These are phyloP conservation scores for Coptodon bakossiorum DNA, from an alignment of 2,113 vertebrate genomes.

Conservation along the genomic window DNA sequence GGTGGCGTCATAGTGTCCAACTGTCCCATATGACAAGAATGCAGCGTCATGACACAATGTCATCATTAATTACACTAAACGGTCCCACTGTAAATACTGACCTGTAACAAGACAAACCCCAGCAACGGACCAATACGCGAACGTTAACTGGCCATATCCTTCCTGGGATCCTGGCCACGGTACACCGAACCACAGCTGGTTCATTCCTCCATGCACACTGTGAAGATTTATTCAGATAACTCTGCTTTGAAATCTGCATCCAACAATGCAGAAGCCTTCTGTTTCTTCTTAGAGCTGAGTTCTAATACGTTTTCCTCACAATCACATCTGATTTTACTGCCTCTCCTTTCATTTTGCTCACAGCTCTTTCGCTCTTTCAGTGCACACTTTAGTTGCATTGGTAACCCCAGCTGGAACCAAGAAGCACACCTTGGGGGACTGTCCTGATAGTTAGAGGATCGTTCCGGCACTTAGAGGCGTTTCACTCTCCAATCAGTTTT, in stretches of 20 bases:
- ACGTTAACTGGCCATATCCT: background rate
- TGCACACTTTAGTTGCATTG: background rate
- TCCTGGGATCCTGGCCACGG: background rate
- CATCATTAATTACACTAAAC: background rate
- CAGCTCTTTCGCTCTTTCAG: background rate
- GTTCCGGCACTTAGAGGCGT: background rate
- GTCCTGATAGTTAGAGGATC: background rate
- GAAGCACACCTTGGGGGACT: background rate
- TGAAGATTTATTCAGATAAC: conserved; percentile 29
- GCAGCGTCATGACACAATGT: background rate
- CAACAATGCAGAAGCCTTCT: background rate
- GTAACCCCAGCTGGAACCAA: background rate
- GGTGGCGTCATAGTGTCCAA: background rate
- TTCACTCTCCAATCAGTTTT: background rate
- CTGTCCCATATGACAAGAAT: background rate
- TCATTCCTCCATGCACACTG: conserved; percentile 47
- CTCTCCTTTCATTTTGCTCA: background rate
- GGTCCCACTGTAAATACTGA: conserved; percentile 25
- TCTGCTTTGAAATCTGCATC: background rate
- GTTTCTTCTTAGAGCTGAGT: background rate
- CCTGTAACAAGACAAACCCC: background rate
- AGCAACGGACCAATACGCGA: background rate
- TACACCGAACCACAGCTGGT: conserved; percentile 1
- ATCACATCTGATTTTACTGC: background rate
- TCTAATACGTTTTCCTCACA: background rate